Evolutionary conservation across 2,113 vertebrate genomes (phyloP), one percentile per base, ranked within the genome.

Genomic region (Gorilla gorilla): DNA sequence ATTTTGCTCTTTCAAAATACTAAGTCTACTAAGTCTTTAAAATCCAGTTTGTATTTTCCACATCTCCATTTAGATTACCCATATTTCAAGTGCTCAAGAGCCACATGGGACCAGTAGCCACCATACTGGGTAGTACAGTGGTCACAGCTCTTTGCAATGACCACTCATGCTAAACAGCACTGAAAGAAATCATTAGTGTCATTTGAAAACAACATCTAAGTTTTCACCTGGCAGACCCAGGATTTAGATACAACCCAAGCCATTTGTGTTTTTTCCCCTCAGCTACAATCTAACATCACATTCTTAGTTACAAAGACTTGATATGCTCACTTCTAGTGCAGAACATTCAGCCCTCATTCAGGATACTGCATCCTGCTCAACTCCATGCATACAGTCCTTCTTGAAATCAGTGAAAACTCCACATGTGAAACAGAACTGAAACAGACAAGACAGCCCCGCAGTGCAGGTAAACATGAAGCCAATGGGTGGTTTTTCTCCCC

Each of bases 41-140:
- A 86, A 82, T 18, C 25, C 32, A 55, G 66, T 8, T 30, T 45
- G 61, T 35, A 12, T 40, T 84, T 75, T 50, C 25, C 78, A 18
- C 9, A 13, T 72, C 32, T 66, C 32, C 18, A 13, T 64, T 52
- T 32, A 59, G 68, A 59, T 3, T 1, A 14, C 45, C 40, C 32
- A 6, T 35, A 5, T 81, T 38, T 64, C 18, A 7, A 16, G 3
- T 0, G 43, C 55, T 93, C n/a, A 6, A 4, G 0, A 35, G 20
- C 30, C 43, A 55, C n/a, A 18, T 0, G 20, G 86, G 20, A 10
- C 4, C 23, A 3, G n/a, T 9, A 57, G 38, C 27, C 9, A 14
- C 2, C 22, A 8, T 0, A 5, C 14, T 35, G 38, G 32, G 70
- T 6, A 22, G 38, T 2, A 0, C 1, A 3, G 38, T 5, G 35